Evolutionary conservation across 2,113 vertebrate genomes (phyloP), one percentile per base, ranked within the genome.

Genomic region (Marcusenius ussheri): DNA sequence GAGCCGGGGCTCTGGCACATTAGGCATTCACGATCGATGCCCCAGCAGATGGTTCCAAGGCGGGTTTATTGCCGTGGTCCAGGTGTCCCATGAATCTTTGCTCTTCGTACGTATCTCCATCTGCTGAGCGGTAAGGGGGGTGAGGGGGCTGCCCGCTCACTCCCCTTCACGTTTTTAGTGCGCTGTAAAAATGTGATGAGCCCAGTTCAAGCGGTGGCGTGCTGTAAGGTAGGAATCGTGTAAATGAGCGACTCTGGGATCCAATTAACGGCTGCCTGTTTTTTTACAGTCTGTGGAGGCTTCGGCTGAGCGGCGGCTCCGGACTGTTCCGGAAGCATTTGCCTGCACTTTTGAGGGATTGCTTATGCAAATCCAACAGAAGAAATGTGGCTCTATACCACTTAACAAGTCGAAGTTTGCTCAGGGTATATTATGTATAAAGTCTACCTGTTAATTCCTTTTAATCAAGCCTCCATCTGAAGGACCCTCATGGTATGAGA

Each of bases 41-140:
- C 27, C 47, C 85, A 19, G 85, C 45, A 15, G 46, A 50, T 21
- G n/a, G n/a, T 87, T 51, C 49, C 46, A n/a, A 50, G 49, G 11
- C 85, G 31, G 85, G 85, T 87, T 87, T 87, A 87, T 51, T 19
- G n/a, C 85, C n/a, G 2, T 3, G 49, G 85, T 31, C 49, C 47
- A 49, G n/a, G 85, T 47, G 85, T 50, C 21, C 85, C 47, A 51
- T 87, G n/a, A 87, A 87, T 87, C 85, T 87, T 35, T 87, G 85
- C 45, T 87, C 27, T 53, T 15, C 42, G 27, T 53, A 11, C 11
- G 7, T 87, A 51, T 87, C 85, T 87, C 85, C 85, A 51, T 87
- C 85, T 87, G 85, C 49, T 87, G 46, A 47, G 46, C 46, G 10
- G 39, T 45, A 21, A 70, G 62, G 62, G 62, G 62, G 62, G n/a